Evolutionary conservation across 2,113 vertebrate genomes (phyloP), one percentile per base, ranked within the genome.

Genomic region (Phalacrocorax brasilianus): DNA sequence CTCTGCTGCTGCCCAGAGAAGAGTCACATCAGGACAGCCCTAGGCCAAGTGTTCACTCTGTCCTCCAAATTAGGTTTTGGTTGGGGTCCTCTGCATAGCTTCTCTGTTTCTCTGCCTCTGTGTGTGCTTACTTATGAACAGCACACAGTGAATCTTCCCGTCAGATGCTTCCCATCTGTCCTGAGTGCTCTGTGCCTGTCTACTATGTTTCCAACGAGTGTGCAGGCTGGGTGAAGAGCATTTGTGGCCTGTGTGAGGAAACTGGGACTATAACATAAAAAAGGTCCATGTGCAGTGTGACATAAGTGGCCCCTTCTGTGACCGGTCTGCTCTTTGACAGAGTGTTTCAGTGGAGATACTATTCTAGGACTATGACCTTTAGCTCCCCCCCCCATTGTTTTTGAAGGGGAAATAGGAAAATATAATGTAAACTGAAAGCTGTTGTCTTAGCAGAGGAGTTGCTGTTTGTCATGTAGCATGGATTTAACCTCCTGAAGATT

Each of bases 181-280:
- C n/a, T 1, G 0, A 32, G 68, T 3, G 33, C 30, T 40, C 38
- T 2, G 2, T 8, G 63, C 20, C 32, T 68, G 62, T 44, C 68
- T n/a, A 2, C n/a, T 44, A 0, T 20, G 56, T 26, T 70, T 67
- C 23, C 50, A 24, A 0, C 0, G 1, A 50, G 33, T 1, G 30
- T 23, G 20, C 56, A 38, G 27, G 1, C 27, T 55, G 67, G 40
- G 10, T 19, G n/a, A 61, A 65, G 58, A 82, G 42, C 3, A 0
- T 58, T 27, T 56, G 32, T 45, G 67, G 22, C 42, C 65, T 67
- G 6, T 40, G n/a, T 32, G n/a, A 70, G 16, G 5, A 30, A 4
- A 14, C 14, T 12, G 70, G 44, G 33, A 21, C 45, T 45, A 2
- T 7, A 30, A 23, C 17, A 10, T 30, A 10, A 12, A 40, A 56